Base-by-base conservation (phyloP, 2,797 vertebrate species). In the Percopsis omiscomaycus region DNA sequence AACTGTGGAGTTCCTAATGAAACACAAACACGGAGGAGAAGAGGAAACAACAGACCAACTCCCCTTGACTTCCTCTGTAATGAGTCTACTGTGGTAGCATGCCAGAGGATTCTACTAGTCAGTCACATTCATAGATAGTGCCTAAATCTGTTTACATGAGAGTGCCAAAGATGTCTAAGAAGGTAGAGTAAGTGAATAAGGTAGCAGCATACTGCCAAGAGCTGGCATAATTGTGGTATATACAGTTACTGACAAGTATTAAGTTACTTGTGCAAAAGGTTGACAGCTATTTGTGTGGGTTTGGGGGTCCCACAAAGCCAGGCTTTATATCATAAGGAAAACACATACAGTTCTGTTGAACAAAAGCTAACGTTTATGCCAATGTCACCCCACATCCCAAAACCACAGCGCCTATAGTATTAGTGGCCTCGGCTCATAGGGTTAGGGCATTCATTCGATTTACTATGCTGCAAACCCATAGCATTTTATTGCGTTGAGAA, bases 21-120 rank as follows among this genome's bases (percentile, higher is more conserved):
- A 79, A 78, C 66, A 67, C 64, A 74, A 80, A 71, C 12, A 68
- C 56, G 29, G 9, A 32, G 29, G 55, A 53, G n/a, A 54, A 53
- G 51, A 85, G 81, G 79, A 84, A 83, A 68, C 59, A 66, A 78
- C 68, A 61, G 65, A 68, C 32, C 62, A 44, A 53, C 78, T 85
- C 83, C 80, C 71, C 49, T 55, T 1, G 3, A 70, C 81, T 82
- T 84, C 83, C 75, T 82, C 62, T 64, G 59, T n/a, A 13, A n/a
- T n/a, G 60, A 46, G 54, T 73, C 3, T 14, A 67, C 57, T 32
- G 59, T 64, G 53, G 67, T 68, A 61, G 45, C 59, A 3, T 62
- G 71, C 62, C 74, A 78, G 73, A 30, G 49, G 3, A 67, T 57
- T 66, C 5, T 37, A 59, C 61, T 16, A 75, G 64, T 74, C 64